Evolutionary conservation across 2,113 vertebrate species (phyloP), one percentile per base, ranked within the genome.

Genomic region (Pomatorhinus ruficollis): DNA sequence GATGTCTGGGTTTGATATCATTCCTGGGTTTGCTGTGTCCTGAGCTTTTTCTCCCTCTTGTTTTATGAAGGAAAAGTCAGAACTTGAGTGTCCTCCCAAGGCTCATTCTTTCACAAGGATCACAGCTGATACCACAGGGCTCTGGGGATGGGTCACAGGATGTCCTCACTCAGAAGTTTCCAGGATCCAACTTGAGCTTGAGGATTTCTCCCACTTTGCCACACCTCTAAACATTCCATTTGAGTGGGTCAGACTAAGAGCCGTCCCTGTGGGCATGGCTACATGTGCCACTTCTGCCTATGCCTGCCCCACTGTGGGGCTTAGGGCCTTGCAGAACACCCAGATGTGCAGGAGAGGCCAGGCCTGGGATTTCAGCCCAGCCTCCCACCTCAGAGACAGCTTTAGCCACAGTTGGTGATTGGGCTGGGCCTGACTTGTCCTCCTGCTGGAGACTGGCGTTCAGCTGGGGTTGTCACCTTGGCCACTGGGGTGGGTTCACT

Each of bases 351-450:
- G 69, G 42, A 84, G 52, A 42, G 75, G 59, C 23, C 35, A 50
- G 69, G 33, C 54, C 19, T 39, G 47, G 61, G 18, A 10, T 24
- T 84, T 68, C 50, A 91, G 66, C 31, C 44, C 65, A 78, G 16
- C 35, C 16, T 91, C 7, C 33, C 33, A n/a, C 24, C 39, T 63
- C 83, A 64, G 70, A 91, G 31, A 53, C 40, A 19, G 11, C 19
- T 56, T 68, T 49, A 61, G 53, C 27, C 31, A 14, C 0, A 0
- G n/a, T 0, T 49, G 60, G 31, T 83, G 63, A 35, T 20, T 42
- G 45, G 44, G 59, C 50, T 80, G 50, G 23, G 22, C 40, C 47
- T 71, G 60, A 22, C 54, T 77, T 64, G 33, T 27, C 30, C 12
- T 63, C 6, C 30, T 88, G 9, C 68, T 44, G 33, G 27, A 76